Evolutionary conservation across 2,888 invertebrate genomes (phyloP), one percentile per base, ranked within the genome.

Genomic region (Drosophila meridionalis): DNA sequence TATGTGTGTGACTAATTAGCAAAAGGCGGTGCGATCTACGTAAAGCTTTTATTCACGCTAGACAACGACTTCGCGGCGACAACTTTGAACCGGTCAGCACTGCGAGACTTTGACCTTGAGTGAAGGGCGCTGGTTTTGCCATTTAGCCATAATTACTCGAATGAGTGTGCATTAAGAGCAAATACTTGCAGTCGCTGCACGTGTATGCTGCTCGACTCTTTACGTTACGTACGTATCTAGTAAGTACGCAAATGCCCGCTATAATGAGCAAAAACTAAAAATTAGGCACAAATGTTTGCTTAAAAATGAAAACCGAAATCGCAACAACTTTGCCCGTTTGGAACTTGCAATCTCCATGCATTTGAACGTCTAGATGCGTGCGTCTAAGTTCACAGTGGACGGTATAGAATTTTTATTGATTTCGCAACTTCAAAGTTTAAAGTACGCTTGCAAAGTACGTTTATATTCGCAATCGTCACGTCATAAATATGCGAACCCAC

Each of bases 51-150:
- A 69, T 78, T 80, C 76, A 64, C 78, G 66, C 59, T 73, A 74
- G 71, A 80, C 69, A 56, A 34, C 59, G 59, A 65, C 57, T 77
- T 80, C 32, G 53, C 57, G 43, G 32, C 61, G 45, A 67, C 84
- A 80, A 81, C 73, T 83, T 76, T 84, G 76, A 89, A 73, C 87
- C 84, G 78, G 71, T 66, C 79, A 74, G 62, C 65, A 61, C 30
- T 14, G 68, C 61, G 45, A 50, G 70, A 69, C 68, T 75, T 60
- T 89, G 87, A 84, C 89, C 89, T 84, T 84, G 84, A 53, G n/a
- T 78, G 89, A 84, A 84, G 84, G 84, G 83, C 83, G 82, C 73
- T 69, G 67, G 53, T 68, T 63, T 69, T 87, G 83, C 84, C 84
- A 82, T 89, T 84, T 84, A 68, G 73, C 82, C 61, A 82, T 81